These are phyloP conservation scores for Heteractis magnifica DNA, from an alignment of 92 coral and sea anemone genomes.

Conservation along the genomic window DNA sequence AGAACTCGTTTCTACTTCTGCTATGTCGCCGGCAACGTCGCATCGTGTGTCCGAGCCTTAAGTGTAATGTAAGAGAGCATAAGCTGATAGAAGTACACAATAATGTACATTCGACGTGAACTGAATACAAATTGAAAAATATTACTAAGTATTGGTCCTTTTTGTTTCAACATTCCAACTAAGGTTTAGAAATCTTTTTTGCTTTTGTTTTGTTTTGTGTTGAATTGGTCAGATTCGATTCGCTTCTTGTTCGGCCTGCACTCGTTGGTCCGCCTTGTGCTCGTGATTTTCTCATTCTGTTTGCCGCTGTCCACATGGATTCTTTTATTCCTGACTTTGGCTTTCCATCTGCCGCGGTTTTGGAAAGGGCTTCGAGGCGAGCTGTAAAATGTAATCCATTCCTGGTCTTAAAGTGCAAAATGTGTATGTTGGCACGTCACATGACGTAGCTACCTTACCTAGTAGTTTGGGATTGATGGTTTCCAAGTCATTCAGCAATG, in stretches of 20 bases:
- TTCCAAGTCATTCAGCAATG: slow-evolving; percentile 80
- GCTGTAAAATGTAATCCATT: slow-evolving; percentile 30
- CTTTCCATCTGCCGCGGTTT: slow-evolving; percentile 46
- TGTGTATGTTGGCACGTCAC: not conserved
- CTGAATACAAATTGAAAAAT: too few species aligned
- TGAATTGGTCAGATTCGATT: slow-evolving; percentile 46
- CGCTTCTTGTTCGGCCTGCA: slow-evolving; percentile 63
- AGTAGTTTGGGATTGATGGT: slow-evolving; percentile 68
- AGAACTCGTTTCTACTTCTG: too few species aligned
- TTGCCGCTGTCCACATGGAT: slow-evolving; percentile 57
- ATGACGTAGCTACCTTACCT: slow-evolving; percentile 33
- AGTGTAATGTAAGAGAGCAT: too few species aligned
- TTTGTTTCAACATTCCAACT: too few species aligned
- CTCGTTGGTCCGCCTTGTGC: slow-evolving; percentile 33
- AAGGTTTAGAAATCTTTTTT: slow-evolving; percentile 9
- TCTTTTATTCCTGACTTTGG: slow-evolving; percentile 69
- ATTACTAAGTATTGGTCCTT: too few species aligned
- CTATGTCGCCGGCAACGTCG: too few species aligned
- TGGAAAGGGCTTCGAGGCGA: slow-evolving; percentile 73
- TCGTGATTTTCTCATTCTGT: slow-evolving; percentile 36
- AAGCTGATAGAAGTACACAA: too few species aligned
- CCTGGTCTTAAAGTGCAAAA: too few species aligned
- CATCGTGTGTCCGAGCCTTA: too few species aligned
- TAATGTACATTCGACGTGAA: too few species aligned
- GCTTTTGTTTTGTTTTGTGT: slow-evolving; percentile 50